Evolutionary conservation across 92 coral and sea anemone species (phyloP).

Genomic region (Actinernus sp.): DNA sequence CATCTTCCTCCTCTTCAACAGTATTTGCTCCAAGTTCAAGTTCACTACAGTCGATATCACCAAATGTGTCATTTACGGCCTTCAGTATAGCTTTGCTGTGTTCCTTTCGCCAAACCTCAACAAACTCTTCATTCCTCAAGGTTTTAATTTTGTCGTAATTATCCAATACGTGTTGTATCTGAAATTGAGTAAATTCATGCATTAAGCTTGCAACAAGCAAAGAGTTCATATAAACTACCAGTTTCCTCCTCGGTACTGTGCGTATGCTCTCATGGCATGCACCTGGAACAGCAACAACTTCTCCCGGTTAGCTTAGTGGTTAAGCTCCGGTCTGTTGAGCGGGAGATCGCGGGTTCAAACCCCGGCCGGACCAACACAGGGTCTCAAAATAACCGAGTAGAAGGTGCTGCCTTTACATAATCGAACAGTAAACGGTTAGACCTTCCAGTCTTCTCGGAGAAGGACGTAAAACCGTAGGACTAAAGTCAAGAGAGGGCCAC

Average conservation of each 20-base stretch:
- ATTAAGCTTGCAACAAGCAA: slow-evolving; percentile 3
- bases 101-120: slow-evolving; percentile 48
- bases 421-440: no score
- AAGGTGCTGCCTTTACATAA: no score
- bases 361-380: no score
- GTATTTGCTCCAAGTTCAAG: background rate
- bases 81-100: slow-evolving; percentile 47
- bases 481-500: no score
- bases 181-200: slow-evolving; percentile 39
- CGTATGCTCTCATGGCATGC: no score
- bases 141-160: slow-evolving; percentile 36
- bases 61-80: slow-evolving; percentile 25
- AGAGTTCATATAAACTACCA: slow-evolving; percentile 19
- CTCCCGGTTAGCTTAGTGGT: no score
- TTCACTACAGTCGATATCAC: slow-evolving; percentile 29
- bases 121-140: slow-evolving; percentile 26
- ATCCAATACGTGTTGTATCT: slow-evolving; percentile 44
- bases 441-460: no score
- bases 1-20: slow-evolving; percentile 13
- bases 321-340: no score
- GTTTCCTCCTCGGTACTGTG: slow-evolving; percentile 6
- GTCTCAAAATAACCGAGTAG: no score
- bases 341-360: no score
- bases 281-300: no score
- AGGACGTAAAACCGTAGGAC: no score